Percentiles rank a stretch among this genome's conserved stretches.
These are phyloP conservation scores for Caenorhabditis inopinata DNA, from an alignment of 1,140 invertebrate species.

Conservation along the genomic window DNA sequence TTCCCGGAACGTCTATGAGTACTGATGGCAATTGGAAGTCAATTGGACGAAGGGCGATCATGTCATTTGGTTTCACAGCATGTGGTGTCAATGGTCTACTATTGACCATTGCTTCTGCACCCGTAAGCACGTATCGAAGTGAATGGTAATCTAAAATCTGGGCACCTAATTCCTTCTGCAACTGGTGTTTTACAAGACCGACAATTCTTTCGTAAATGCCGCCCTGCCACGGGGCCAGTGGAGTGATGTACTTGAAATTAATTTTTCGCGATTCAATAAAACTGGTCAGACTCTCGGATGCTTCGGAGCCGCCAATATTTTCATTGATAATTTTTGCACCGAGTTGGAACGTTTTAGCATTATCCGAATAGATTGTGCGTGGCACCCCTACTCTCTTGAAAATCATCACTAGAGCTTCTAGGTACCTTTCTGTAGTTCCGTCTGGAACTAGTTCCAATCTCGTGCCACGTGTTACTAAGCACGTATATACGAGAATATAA, in stretches of 20 bases:
- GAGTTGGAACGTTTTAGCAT: background rate
- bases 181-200: background rate
- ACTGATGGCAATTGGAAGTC: background rate
- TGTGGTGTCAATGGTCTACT: background rate
- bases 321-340: background rate
- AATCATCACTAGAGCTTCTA: background rate
- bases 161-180: background rate
- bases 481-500: background rate
- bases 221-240: background rate
- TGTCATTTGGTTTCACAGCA: background rate
- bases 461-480: background rate
- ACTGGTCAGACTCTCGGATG: background rate
- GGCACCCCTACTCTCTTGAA: background rate
- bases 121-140: background rate
- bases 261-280: background rate
- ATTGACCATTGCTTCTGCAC: background rate
- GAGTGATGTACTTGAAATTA: background rate
- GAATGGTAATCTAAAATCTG: background rate
- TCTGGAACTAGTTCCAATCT: background rate
- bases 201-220: constrained; percentile 31
- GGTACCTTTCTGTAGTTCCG: background rate
- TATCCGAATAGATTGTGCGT: background rate
- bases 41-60: background rate
- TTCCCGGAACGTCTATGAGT: background rate
- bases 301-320: background rate